Evolutionary conservation across 2,888 invertebrate species (phyloP).

Genomic region (Rhingia rostrata): DNA sequence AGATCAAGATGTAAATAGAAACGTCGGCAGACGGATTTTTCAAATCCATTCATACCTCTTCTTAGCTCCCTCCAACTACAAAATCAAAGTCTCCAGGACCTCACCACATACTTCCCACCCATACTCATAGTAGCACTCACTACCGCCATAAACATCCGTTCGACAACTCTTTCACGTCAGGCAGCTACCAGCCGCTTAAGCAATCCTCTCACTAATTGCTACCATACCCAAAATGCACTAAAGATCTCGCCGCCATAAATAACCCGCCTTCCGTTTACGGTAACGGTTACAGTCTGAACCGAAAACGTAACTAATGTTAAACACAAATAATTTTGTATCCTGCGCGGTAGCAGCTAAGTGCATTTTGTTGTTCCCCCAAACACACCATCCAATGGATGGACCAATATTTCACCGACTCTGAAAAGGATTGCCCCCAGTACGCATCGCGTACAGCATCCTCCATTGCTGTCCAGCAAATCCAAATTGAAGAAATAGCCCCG

Average conservation of each 20-base stretch:
- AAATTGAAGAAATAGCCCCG: constrained; percentile 48
- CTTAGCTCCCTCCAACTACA: too few relatives aligned
- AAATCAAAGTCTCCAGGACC: too few relatives aligned
- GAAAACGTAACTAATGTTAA: constrained; percentile 68
- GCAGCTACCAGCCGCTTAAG: not conserved
- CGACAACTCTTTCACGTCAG: constrained; percentile 1
- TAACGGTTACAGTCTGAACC: constrained; percentile 60
- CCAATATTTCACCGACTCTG: constrained; percentile 69
- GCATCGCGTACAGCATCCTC: constrained; percentile 24
- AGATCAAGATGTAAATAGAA: too few relatives aligned
- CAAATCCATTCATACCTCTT: too few relatives aligned
- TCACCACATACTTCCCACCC: not conserved
- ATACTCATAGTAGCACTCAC: not conserved
- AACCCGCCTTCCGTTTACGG: constrained; percentile 73
- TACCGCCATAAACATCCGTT: not conserved
- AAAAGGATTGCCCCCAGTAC: constrained; percentile 40
- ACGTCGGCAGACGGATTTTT: too few relatives aligned
- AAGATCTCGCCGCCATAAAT: constrained; percentile 70
- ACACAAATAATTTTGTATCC: constrained; percentile 73
- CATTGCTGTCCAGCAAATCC: constrained; percentile 13
- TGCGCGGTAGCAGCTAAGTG: constrained; percentile 66
- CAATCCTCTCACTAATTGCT: constrained; percentile 70
- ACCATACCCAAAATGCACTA: constrained; percentile 64
- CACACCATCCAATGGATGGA: constrained; percentile 52
- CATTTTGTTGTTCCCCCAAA: constrained; percentile 63